phyloP scores from a whole-genome alignment of 2,797 vertebrate genomes.

The Bradypodion pumilum region DNA sequence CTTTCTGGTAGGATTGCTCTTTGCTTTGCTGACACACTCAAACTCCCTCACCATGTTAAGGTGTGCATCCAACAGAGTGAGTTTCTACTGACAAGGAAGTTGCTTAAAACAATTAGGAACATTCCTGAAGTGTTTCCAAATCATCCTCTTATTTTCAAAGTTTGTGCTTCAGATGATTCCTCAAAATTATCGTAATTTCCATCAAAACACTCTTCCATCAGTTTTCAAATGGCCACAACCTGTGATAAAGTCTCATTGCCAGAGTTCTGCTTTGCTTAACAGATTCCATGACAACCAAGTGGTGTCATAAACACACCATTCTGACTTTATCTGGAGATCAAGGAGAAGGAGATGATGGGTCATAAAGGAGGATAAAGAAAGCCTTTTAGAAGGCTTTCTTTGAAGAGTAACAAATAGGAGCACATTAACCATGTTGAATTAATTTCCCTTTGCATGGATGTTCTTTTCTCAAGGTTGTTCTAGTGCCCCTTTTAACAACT shows the following conservation, averaged over 20 bases:
- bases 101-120: not conserved
- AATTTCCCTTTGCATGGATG: slow-evolving; percentile 7
- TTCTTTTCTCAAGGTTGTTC: slow-evolving; percentile 25
- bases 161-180: not conserved
- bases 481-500: not conserved
- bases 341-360: not conserved
- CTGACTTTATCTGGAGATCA: not conserved
- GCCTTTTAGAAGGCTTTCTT: not conserved
- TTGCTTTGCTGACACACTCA: too few relatives aligned
- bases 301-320: not conserved
- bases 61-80: not conserved
- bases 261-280: not conserved
- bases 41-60: not conserved
- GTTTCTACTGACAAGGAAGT: not conserved
- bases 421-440: slow-evolving; percentile 5
- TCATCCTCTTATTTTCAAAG: not conserved
- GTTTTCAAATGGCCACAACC: not conserved
- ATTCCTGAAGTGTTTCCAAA: not conserved
- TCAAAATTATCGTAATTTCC: not conserved
- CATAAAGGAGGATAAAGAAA: not conserved
- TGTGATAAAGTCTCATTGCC: not conserved
- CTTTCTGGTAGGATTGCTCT: too few relatives aligned
- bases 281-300: not conserved
- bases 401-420: not conserved
- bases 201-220: not conserved